Percentiles rank a stretch among this genome's conserved stretches.
phyloP scores from a whole-genome alignment of 2,888 invertebrate species.

The Ptilodon capucinus region DNA sequence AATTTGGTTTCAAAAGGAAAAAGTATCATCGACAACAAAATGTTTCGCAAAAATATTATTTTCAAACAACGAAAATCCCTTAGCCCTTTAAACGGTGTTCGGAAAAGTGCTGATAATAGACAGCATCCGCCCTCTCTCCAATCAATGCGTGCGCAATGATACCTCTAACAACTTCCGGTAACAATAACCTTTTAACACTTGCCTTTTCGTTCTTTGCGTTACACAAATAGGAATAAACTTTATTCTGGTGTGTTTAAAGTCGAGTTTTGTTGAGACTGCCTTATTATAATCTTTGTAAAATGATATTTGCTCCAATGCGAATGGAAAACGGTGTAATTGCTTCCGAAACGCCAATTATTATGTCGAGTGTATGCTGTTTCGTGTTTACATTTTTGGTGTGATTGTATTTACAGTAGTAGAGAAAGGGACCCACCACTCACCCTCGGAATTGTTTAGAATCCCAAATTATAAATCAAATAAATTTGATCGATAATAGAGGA shows the following conservation, averaged over 20 bases:
- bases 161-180: slow-evolving; percentile 21
- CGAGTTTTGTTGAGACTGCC: neutral
- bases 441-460: too few relatives aligned
- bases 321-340: slow-evolving; percentile 47
- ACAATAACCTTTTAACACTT: slow-evolving; percentile 38
- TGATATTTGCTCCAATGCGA: slow-evolving; percentile 38
- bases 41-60: slow-evolving; percentile 5
- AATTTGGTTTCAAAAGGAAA: too few relatives aligned
- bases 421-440: too few relatives aligned
- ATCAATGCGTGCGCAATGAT: slow-evolving; percentile 38
- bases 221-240: slow-evolving; percentile 3
- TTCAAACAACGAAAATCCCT: slow-evolving; percentile 1
- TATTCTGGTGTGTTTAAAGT: slow-evolving; percentile 7
- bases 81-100: neutral
- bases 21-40: neutral
- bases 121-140: slow-evolving; percentile 26
- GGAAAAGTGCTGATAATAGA: slow-evolving; percentile 15
- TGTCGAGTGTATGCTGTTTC: slow-evolving; percentile 30
- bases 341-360: slow-evolving; percentile 44
- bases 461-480: too few relatives aligned
- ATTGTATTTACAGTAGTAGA: neutral
- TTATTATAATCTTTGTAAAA: slow-evolving; percentile 5
- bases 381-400: slow-evolving; percentile 18
- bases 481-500: too few relatives aligned
- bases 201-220: slow-evolving; percentile 11